Evolutionary conservation across 2,113 vertebrate genomes (phyloP).

Genomic region (Cathartes aura): DNA sequence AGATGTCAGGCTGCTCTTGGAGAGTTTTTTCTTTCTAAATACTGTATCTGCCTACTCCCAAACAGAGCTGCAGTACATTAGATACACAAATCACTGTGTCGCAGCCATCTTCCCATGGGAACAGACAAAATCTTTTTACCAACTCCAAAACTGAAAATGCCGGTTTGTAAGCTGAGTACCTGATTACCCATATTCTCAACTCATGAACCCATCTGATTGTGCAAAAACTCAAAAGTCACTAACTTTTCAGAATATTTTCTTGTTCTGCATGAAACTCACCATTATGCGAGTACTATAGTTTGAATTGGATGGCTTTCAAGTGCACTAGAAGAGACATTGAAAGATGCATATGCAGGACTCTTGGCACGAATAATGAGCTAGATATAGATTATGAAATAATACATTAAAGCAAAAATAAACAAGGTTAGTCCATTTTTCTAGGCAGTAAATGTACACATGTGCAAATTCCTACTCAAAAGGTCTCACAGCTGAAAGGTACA

Average conservation of each 20-base stretch:
- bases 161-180: background rate
- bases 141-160: background rate
- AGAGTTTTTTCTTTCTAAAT: background rate
- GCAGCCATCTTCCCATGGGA: background rate
- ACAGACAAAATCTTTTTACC: background rate
- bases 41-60: background rate
- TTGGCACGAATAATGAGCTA: background rate
- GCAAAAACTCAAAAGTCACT: background rate
- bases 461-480: background rate
- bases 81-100: accelerated
- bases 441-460: background rate
- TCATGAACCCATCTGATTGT: background rate
- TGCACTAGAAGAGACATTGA: background rate
- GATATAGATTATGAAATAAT: background rate
- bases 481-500: background rate
- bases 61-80: background rate
- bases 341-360: background rate
- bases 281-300: background rate
- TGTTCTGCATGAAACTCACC: background rate
- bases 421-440: background rate
- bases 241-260: background rate
- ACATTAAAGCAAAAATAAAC: background rate
- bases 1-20: background rate
- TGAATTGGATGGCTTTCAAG: background rate
- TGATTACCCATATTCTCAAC: background rate